These are phyloP conservation scores for Prunella himalayana DNA, from an alignment of 2,113 vertebrate genomes.

Conservation along the genomic window DNA sequence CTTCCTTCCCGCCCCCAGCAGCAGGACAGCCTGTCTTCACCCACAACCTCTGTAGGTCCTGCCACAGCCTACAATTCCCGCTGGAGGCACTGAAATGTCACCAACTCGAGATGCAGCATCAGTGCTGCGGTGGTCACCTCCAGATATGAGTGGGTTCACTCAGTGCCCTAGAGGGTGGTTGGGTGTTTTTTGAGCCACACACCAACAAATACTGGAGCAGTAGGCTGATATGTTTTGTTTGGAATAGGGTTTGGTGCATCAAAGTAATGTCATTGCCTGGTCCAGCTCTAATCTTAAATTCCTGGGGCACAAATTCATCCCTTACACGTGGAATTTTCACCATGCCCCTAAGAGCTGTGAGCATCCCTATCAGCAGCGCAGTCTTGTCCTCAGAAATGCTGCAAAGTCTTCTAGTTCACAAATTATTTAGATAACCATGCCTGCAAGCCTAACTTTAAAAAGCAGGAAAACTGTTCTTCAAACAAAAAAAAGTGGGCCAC, in stretches of 20 bases:
- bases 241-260: constrained; percentile 40
- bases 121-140: not conserved
- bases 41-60: not conserved
- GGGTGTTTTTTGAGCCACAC: not conserved
- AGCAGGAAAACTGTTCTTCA: not conserved
- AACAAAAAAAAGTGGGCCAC: not conserved
- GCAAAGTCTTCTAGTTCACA: constrained; percentile 33
- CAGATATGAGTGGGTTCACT: not conserved
- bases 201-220: not conserved
- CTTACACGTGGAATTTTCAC: not conserved
- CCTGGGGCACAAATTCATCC: not conserved
- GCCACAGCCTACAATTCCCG: not conserved
- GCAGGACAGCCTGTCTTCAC: not conserved
- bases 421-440: constrained; percentile 33
- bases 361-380: not conserved
- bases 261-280: constrained; percentile 30
- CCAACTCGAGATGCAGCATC: rapidly evolving
- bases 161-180: not conserved
- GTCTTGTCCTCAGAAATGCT: constrained; percentile 5
- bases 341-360: not conserved
- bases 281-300: constrained; percentile 46
- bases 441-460: not conserved
- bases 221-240: not conserved
- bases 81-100: not conserved
- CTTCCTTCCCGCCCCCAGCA: not conserved